A percentile compares a stretch with the other conserved stretches of the same genome.
Conservation (phyloP, 2,113 vertebrate genomes). For the Apaloderma vittatum region DNA sequence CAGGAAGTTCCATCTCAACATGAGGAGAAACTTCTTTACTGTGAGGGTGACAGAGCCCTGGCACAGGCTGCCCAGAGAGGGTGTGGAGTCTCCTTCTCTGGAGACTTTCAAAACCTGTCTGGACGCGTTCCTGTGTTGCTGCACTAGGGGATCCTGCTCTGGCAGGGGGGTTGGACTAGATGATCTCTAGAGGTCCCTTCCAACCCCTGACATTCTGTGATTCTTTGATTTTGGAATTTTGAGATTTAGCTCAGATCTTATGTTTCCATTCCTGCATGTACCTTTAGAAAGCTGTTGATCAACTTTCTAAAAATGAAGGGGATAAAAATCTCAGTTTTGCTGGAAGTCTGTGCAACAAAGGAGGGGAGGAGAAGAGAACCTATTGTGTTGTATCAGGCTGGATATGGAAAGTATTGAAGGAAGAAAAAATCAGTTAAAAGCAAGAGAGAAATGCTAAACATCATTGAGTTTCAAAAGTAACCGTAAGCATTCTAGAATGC, state of each 20-base stretch:
- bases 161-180: too few relatives aligned
- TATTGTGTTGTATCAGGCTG: background rate
- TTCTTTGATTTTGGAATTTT: background rate
- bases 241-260: background rate
- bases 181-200: too few relatives aligned
- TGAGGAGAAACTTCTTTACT: too few relatives aligned
- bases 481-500: background rate
- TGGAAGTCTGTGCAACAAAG: background rate
- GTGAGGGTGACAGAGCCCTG: too few relatives aligned
- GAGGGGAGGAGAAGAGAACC: background rate
- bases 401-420: background rate
- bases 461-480: background rate
- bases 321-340: background rate
- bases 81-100: too few relatives aligned
- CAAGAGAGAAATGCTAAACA: background rate
- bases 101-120: too few relatives aligned
- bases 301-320: background rate
- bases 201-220: too few relatives aligned
- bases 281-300: background rate
- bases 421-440: background rate
- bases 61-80: too few relatives aligned
- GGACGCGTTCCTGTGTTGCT: too few relatives aligned
- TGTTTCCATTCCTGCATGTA: background rate
- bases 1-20: too few relatives aligned
- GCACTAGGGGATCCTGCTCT: too few relatives aligned